Percentiles rank a stretch among this genome's conserved stretches.
Evolutionary conservation across 2,888 invertebrate species (phyloP).

Genomic region (Callinectes sapidus): DNA sequence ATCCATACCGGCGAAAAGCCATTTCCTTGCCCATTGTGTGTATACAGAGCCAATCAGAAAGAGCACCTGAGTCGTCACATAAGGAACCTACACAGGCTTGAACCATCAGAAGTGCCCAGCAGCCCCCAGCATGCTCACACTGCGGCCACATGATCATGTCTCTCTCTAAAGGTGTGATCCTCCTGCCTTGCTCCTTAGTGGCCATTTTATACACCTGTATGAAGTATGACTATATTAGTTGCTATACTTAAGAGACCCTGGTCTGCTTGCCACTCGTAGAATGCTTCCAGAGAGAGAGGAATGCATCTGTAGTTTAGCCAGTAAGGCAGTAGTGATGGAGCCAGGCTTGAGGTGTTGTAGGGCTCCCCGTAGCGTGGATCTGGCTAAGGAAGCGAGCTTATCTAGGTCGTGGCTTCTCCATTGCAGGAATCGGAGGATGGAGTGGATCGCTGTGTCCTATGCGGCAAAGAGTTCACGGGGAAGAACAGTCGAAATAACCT

Average conservation of each 20-base stretch:
- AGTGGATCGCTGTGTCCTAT: conserved; percentile 72
- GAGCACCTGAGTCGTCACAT: conserved; percentile 66
- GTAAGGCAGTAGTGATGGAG: conserved; percentile 63
- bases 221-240: conserved; percentile 38
- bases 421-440: conserved; percentile 70
- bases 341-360: conserved; percentile 53
- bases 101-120: conserved; percentile 50
- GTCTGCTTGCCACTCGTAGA: conserved; percentile 48
- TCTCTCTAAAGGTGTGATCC: conserved; percentile 57
- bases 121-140: conserved; percentile 55
- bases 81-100: conserved; percentile 61
- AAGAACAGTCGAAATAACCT: conserved; percentile 72
- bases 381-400: conserved; percentile 61
- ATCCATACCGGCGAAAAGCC: conserved; percentile 70
- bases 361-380: conserved; percentile 63
- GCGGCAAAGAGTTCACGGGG: conserved; percentile 72
- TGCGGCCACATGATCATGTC: conserved; percentile 59
- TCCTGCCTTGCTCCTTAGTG: conserved; percentile 11
- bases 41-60: conserved; percentile 68
- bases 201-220: conserved; percentile 24
- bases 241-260: conserved; percentile 36
- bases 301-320: conserved; percentile 59
- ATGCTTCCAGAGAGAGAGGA: conserved; percentile 50
- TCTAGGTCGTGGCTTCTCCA: conserved; percentile 69
- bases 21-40: conserved; percentile 65